phyloP scores from a whole-genome alignment of 2,888 invertebrate species.

The Habrosyne pyritoides region DNA sequence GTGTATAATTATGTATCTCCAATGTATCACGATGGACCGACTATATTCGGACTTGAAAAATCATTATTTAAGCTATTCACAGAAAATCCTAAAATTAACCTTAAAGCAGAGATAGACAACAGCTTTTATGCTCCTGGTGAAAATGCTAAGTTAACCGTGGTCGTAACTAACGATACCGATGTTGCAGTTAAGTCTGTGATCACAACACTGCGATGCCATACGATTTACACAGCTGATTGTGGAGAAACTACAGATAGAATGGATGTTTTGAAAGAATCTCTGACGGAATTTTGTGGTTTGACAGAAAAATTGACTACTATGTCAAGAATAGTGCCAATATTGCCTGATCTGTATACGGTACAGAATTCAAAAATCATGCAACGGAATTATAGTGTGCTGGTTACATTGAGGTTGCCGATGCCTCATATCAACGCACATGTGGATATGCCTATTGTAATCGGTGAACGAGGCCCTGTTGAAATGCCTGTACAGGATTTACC shows the following conservation, averaged over 20 bases:
- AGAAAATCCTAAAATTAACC: slow-evolving; percentile 11
- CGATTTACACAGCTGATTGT: slow-evolving; percentile 19
- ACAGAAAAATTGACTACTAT: slow-evolving; percentile 10
- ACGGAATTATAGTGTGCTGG: slow-evolving; percentile 37
- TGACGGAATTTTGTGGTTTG: neutral
- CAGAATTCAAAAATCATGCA: slow-evolving; percentile 38
- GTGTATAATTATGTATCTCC: slow-evolving; percentile 1
- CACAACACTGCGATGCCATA: slow-evolving; percentile 14
- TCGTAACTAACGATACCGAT: slow-evolving; percentile 20
- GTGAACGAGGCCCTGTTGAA: slow-evolving; percentile 19
- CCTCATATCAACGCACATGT: slow-evolving; percentile 40
- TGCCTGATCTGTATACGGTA: slow-evolving; percentile 29
- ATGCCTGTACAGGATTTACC: slow-evolving; percentile 13
- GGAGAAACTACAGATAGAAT: slow-evolving; percentile 7
- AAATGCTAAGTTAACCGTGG: slow-evolving; percentile 12
- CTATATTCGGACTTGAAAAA: neutral
- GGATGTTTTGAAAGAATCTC: slow-evolving; percentile 12
- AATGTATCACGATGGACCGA: neutral
- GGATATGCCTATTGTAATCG: slow-evolving; percentile 45
- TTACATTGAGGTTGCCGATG: slow-evolving; percentile 37
- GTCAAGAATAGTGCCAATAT: slow-evolving; percentile 24
- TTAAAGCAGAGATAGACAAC: slow-evolving; percentile 19
- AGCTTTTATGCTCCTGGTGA: slow-evolving; percentile 21
- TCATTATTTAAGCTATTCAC: neutral
- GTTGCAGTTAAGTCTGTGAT: slow-evolving; percentile 13